phyloP scores from a whole-genome alignment of 2,113 vertebrate species.

The Tachycineta bicolor region DNA sequence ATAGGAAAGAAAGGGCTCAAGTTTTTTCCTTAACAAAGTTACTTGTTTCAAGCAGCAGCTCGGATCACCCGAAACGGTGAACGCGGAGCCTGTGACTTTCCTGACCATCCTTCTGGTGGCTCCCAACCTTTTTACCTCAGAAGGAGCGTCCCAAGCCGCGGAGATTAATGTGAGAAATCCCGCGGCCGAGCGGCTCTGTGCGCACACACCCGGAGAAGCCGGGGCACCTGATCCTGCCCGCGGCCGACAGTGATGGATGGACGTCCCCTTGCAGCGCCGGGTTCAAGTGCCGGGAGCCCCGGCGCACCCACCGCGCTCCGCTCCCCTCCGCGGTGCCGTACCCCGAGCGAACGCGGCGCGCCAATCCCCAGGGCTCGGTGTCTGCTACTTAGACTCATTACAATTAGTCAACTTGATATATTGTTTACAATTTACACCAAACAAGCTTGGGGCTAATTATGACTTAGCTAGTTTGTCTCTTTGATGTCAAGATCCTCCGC shows the following conservation, averaged over 20 bases:
- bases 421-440: slow-evolving; percentile 71
- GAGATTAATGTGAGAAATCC: slow-evolving; percentile 37
- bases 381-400: slow-evolving; percentile 61
- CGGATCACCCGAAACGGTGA: not conserved
- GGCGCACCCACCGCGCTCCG: not conserved
- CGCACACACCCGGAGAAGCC: not conserved
- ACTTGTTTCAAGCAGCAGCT: not conserved
- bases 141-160: not conserved
- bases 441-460: slow-evolving; percentile 68
- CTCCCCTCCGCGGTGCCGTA: not conserved
- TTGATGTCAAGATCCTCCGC: slow-evolving; percentile 56
- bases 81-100: not conserved
- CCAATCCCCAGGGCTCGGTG: slow-evolving; percentile 21
- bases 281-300: slow-evolving; percentile 32
- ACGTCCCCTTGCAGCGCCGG: not conserved
- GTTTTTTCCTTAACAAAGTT: not conserved
- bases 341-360: not conserved
- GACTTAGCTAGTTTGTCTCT: slow-evolving; percentile 68
- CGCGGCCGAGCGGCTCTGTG: not conserved
- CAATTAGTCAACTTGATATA: slow-evolving; percentile 74
- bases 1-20: not conserved
- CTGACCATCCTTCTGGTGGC: not conserved
- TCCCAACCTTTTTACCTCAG: slow-evolving; percentile 1
- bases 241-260: slow-evolving; percentile 31
- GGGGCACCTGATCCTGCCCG: slow-evolving; percentile 28